Conservation (phyloP, 2,113 vertebrate genomes). For the Pithys albifrons region DNA sequence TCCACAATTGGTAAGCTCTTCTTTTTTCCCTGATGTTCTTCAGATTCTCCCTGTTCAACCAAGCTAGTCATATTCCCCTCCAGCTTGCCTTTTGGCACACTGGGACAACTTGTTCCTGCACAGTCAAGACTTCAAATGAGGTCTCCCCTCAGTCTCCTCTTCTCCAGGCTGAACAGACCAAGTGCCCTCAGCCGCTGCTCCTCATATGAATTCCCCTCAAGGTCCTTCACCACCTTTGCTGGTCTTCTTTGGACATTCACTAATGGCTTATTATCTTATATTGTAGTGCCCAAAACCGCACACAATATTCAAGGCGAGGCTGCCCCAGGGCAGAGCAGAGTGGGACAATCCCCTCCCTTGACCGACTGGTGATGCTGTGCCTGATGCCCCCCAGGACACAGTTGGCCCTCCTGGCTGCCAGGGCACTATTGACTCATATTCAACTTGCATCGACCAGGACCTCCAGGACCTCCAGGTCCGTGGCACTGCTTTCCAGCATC, state of each 20-base stretch:
- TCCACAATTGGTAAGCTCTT: too few species aligned
- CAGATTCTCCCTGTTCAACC: too few species aligned
- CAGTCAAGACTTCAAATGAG: neutral
- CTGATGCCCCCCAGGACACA: neutral
- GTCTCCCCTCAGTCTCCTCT: neutral
- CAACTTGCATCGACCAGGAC: neutral
- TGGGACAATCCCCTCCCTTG: neutral
- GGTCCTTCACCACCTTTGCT: neutral
- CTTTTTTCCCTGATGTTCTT: too few species aligned
- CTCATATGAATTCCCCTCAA: neutral
- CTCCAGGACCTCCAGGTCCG: neutral
- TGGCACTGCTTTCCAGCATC: neutral
- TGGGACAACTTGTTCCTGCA: too few species aligned
- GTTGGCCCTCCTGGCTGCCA: neutral
- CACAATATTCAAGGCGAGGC: neutral
- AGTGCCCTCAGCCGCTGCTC: neutral
- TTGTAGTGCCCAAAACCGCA: neutral
- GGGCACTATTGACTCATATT: neutral
- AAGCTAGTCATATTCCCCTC: too few species aligned
- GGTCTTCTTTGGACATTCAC: neutral
- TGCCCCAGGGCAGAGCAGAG: neutral
- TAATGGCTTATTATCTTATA: neutral
- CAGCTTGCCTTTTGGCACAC: too few species aligned
- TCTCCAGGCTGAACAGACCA: neutral
- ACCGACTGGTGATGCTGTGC: neutral